Percentiles rank a stretch among this genome's conserved stretches.
phyloP scores from a whole-genome alignment of 2,113 vertebrate genomes.

The Caretta caretta region DNA sequence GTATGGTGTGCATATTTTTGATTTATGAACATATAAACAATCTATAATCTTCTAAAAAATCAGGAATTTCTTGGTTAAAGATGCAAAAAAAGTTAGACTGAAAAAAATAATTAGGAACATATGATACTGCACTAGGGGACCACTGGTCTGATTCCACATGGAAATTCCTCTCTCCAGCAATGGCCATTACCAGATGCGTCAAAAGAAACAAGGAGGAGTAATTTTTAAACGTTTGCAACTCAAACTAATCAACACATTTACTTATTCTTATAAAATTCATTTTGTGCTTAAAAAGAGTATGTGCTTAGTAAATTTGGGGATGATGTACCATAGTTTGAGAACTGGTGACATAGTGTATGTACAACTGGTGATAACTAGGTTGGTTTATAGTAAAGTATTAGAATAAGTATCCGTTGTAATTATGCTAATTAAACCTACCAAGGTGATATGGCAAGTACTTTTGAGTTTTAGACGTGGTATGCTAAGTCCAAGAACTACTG shows the following conservation, averaged over 20 bases:
- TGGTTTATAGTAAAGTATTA: background rate
- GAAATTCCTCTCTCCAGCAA: accelerated
- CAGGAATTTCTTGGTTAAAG: background rate
- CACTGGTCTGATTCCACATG: background rate
- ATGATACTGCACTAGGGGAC: background rate
- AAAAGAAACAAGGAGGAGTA: background rate
- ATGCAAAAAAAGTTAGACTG: background rate
- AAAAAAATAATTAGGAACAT: too few relatives aligned
- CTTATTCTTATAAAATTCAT: background rate
- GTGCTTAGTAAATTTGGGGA: background rate
- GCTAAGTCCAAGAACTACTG: background rate
- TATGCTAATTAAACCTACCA: background rate
- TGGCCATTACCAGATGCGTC: background rate
- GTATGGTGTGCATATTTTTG: too few relatives aligned
- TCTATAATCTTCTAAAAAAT: background rate
- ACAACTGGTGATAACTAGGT: background rate
- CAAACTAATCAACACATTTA: background rate
- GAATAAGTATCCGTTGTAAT: conserved; percentile 6
- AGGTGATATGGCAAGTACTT: background rate
- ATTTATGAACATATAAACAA: background rate
- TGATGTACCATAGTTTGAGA: background rate
- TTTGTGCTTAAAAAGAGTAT: background rate
- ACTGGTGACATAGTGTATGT: background rate
- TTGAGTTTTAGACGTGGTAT: background rate
- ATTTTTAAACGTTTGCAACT: background rate